These are phyloP conservation scores for Drosophila nigromelanica DNA, from an alignment of 1,140 invertebrate genomes.

Conservation along the genomic window DNA sequence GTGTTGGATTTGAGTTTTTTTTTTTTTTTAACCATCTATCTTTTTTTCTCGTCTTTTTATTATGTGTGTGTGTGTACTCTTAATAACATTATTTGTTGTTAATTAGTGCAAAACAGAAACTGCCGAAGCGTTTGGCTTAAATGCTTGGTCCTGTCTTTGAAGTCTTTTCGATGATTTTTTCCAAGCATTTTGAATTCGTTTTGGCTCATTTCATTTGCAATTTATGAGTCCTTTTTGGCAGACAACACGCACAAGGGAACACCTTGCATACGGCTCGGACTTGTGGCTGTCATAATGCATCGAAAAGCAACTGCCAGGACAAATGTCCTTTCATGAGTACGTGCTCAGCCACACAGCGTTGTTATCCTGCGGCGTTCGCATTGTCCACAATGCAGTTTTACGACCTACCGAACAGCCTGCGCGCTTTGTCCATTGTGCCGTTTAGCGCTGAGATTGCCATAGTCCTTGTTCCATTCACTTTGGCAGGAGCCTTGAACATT, in stretches of 20 bases:
- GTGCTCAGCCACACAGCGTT: conserved; percentile 39
- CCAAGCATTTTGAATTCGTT: conserved; percentile 58
- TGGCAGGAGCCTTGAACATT: conserved; percentile 16
- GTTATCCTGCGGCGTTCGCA: conserved; percentile 52
- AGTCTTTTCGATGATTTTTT: conserved; percentile 1
- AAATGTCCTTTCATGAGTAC: conserved; percentile 55
- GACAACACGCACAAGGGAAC: conserved; percentile 15
- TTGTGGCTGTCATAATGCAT: conserved; percentile 67
- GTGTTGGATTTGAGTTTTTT: conserved; percentile 7
- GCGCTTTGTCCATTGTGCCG: conserved; percentile 51
- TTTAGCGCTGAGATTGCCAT: conserved; percentile 5
- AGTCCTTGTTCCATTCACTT: conserved; percentile 43
- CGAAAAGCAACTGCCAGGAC: conserved; percentile 43
- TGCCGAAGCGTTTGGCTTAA: conserved; percentile 33
- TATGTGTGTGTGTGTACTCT: neutral
- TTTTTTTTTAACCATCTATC: conserved; percentile 26
- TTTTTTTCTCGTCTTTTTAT: conserved; percentile 26
- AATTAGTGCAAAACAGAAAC: conserved; percentile 63
- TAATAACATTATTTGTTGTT: conserved; percentile 75
- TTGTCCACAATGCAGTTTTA: conserved; percentile 66
- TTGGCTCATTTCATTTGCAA: conserved; percentile 83
- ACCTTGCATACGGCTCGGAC: conserved; percentile 58
- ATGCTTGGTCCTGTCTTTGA: conserved; percentile 3
- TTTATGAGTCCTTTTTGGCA: conserved; percentile 63
- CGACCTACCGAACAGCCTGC: conserved; percentile 72